Base-by-base conservation (phyloP, 1,140 invertebrate species). In the Phymastichus coffea region DNA sequence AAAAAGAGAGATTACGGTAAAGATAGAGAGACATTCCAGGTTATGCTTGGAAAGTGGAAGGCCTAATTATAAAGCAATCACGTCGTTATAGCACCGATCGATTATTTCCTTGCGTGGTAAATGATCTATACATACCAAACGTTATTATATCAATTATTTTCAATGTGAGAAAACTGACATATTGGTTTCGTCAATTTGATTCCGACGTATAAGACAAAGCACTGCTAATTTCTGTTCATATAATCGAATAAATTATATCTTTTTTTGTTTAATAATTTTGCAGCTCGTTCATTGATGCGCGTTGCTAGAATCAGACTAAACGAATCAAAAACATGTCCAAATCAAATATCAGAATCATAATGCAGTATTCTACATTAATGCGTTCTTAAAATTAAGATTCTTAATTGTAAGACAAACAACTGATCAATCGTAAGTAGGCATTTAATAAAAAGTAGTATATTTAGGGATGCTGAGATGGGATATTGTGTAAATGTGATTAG, bases 321-420 rank as follows among this genome's bases (percentile, higher is more conserved):
- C 23, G 47, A 51, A 58, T 51, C 20, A 33, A 51, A 51, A 38
- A 28, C 25, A 30, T 28, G 9, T 57, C 48, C 35, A 2, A 57
- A 40, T 48, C 30, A 57, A 52, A 51, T 14, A 8, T 38, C 22
- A n/a, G 8, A 46, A 46, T 35, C 19, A 30, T 57, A 43, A 3
- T 28, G 38, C 56, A 58, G 47, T 58, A 51, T 51, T 58, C 38
- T 58, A 47, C 47, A 25, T 28, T 46, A 37, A 41, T 6, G 28
- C 23, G 28, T 51, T 43, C 14, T 25, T 22, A 30, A 44, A 40
- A 66, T 60, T 58, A 58, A 66, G 52, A 52, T 62, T 69, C 55
- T 62, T 65, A 52, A 44, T 23, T 48, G 26, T 41, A 33, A 4
- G 14, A 30, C 6, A 25, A 8, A 47, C 9, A 47, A 14, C 15